A percentile compares a stretch with the other conserved stretches of the same genome.
Conservation (phyloP, 1,140 invertebrate genomes). For the Drosophila repleta region DNA sequence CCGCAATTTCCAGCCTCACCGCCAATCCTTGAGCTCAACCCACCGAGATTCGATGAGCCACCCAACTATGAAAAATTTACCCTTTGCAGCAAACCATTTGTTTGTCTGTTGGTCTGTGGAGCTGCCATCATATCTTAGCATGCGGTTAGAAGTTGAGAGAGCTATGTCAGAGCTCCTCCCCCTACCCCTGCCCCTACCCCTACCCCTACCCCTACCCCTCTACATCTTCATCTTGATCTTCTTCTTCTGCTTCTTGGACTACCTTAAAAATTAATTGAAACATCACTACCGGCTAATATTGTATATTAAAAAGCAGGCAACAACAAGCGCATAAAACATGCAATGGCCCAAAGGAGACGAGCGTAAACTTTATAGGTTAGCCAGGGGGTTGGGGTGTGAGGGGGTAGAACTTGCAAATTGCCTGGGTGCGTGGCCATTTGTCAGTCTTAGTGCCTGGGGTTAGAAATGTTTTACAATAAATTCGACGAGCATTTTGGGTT, state of each 20-base stretch:
- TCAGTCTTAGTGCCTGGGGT: constrained; percentile 66
- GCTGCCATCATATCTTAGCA: constrained; percentile 73
- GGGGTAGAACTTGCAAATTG: constrained; percentile 62
- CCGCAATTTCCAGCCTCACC: constrained; percentile 16
- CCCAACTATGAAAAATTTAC: constrained; percentile 71
- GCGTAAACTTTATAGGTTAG: constrained; percentile 36
- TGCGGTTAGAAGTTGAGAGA: constrained; percentile 58
- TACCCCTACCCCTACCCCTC: no score
- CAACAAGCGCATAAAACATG: constrained; percentile 45
- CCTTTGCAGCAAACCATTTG: constrained; percentile 72
- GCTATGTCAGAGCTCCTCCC: neutral
- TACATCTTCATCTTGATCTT: neutral
- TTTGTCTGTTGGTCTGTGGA: constrained; percentile 60
- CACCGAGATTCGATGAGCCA: constrained; percentile 34
- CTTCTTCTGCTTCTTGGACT: constrained; percentile 12
- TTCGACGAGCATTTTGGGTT: constrained; percentile 69
- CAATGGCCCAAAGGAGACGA: constrained; percentile 37
- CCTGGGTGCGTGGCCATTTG: constrained; percentile 70
- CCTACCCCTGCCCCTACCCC: no score
- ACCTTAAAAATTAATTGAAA: constrained; percentile 81
- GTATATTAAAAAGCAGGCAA: constrained; percentile 63
- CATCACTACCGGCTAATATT: constrained; percentile 76
- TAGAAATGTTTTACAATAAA: constrained; percentile 76
- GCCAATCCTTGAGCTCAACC: neutral
- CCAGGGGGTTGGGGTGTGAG: neutral